Evolutionary conservation across 2,113 vertebrate genomes (phyloP), one percentile per base, ranked within the genome.

Genomic region (Pteropus alecto): DNA sequence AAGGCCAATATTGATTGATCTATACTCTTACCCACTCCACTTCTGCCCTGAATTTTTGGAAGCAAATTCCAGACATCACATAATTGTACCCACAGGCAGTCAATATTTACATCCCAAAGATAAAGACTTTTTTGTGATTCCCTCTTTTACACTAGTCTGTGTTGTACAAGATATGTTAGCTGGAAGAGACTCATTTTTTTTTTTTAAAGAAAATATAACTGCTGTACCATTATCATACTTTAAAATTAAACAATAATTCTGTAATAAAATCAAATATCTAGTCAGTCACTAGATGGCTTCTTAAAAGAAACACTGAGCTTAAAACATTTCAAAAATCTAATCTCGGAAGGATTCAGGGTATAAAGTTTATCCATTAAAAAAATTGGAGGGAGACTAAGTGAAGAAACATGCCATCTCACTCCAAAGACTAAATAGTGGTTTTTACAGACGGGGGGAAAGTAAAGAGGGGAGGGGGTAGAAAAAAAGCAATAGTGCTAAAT

Each of bases 1-100:
- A 93, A 85, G 51, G 35, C 13, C 73, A 91, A 11, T 83, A 28
- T 43, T 95, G 28, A 88, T 87, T 73, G 65, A 73, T 58, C 43
- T 86, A 71, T 0, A 70, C 13, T 24, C n/a, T 90, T 65, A 61
- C 21, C 48, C 3, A 76, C 54, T 91, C 33, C 3, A n/a, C 48
- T 90, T 92, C 61, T 91, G 15, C n/a, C 67, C 9, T 92, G 46
- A 78, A 87, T 70, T 95, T 97, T 85, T 41, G 12, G 58, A 82
- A 88, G 48, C n/a, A 93, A 94, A 78, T 74, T 56, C 30, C 58
- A 82, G 18, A 76, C 24, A 87, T 58, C 4, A 4, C 35, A 81
- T 71, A 35, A 90, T 85, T 94, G 61, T 24, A 88, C 10, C 35
- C 38, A 73, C 33, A 93, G 93, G 78, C 79, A 94, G 51, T 87